Evolutionary conservation across 2,113 vertebrate species (phyloP).

Genomic region (Rhizomys pruinosus): DNA sequence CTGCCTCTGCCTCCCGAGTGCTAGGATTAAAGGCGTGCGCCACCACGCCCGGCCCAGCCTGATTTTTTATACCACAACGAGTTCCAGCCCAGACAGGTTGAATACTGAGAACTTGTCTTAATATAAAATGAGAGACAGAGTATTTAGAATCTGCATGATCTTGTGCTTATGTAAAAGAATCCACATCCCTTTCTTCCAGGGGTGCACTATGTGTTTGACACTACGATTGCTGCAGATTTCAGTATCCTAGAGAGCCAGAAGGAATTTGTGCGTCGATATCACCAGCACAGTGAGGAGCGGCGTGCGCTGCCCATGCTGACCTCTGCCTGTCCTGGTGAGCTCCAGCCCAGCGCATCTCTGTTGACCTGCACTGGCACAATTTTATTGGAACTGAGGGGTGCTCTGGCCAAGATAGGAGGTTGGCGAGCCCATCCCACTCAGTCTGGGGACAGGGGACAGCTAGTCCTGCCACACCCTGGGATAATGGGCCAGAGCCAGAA

Average conservation of each 20-base stretch:
- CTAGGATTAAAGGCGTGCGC: too few species aligned
- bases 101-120: background rate
- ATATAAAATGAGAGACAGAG: background rate
- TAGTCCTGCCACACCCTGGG: too few species aligned
- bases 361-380: background rate
- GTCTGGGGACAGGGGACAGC: background rate
- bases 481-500: background rate
- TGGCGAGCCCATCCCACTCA: background rate
- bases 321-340: slow-evolving; percentile 96
- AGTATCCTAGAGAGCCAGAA: slow-evolving; percentile 96
- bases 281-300: slow-evolving; percentile 90
- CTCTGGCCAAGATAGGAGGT: background rate
- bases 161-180: background rate
- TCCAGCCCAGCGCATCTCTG: background rate
- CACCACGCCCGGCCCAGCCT: too few species aligned
- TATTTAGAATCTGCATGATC: background rate
- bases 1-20: too few species aligned
- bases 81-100: background rate
- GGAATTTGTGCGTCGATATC: slow-evolving; percentile 94
- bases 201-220: slow-evolving; percentile 94
- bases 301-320: slow-evolving; percentile 96
- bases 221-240: slow-evolving; percentile 93
- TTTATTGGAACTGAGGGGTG: fast-evolving
- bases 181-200: slow-evolving; percentile 81
- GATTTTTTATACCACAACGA: background rate